Evolutionary conservation across 2,113 vertebrate species (phyloP).

Genomic region (Procavia capensis): DNA sequence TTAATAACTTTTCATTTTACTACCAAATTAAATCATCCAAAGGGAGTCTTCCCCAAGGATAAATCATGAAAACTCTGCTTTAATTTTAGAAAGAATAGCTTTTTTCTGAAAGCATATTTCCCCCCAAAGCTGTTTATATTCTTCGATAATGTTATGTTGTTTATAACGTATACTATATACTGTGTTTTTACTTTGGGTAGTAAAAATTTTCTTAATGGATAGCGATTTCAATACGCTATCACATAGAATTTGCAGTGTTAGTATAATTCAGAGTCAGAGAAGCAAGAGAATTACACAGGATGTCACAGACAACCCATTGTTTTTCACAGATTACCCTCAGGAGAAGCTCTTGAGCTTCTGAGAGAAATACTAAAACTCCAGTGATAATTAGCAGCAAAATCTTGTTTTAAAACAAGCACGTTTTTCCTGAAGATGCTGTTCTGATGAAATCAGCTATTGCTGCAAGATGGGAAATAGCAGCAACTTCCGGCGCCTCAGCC

Average conservation of each 20-base stretch:
- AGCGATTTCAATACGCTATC: not conserved
- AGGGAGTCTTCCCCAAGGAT: not conserved
- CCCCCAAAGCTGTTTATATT: not conserved
- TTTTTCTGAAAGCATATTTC: conserved; percentile 10
- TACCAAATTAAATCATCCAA: not conserved
- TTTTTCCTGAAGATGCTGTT: conserved; percentile 40
- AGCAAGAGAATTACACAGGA: conserved; percentile 1
- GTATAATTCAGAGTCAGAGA: conserved; percentile 28
- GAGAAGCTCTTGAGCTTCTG: conserved; percentile 43
- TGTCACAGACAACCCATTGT: not conserved
- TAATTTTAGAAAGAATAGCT: conserved; percentile 20
- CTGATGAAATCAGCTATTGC: conserved; percentile 38
- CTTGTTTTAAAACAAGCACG: not conserved
- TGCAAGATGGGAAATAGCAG: not conserved
- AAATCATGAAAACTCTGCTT: not conserved
- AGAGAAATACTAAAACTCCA: conserved; percentile 11
- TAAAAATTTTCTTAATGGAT: conserved; percentile 12
- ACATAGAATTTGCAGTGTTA: not conserved
- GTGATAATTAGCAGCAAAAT: conserved; percentile 26
- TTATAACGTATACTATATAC: not conserved
- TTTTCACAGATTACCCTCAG: conserved; percentile 38
- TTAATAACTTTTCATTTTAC: conserved; percentile 54
- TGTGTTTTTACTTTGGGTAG: conserved; percentile 20
- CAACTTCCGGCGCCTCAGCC: not conserved
- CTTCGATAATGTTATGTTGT: not conserved